Evolutionary conservation across 1,140 invertebrate species (phyloP).

Genomic region (Aphelenchoides besseyi): DNA sequence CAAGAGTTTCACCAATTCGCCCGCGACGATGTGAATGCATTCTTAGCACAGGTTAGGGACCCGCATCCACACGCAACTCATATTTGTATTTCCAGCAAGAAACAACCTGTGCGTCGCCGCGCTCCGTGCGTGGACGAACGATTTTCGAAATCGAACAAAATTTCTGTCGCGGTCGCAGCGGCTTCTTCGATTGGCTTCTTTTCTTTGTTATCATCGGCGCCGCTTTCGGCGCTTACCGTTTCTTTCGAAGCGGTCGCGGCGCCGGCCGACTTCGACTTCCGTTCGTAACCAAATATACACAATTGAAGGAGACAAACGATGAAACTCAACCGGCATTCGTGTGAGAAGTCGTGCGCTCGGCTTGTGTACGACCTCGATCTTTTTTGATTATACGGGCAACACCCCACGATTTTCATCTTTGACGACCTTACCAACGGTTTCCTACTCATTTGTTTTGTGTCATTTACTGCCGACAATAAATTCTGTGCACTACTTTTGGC

Average conservation of each 20-base stretch:
- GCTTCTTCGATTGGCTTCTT: slow-evolving; percentile 35
- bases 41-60: slow-evolving; percentile 33
- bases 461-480: too few species aligned
- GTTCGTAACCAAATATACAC: not conserved
- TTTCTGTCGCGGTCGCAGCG: slow-evolving; percentile 15
- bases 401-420: not conserved
- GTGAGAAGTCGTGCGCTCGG: too few species aligned
- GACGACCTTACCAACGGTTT: too few species aligned
- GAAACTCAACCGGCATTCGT: slow-evolving; percentile 25
- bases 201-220: slow-evolving; percentile 24
- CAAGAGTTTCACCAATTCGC: slow-evolving; percentile 41
- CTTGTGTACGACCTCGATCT: not conserved
- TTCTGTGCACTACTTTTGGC: too few species aligned
- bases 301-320: slow-evolving; percentile 8
- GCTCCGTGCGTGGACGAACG: slow-evolving; percentile 8
- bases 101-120: slow-evolving; percentile 34
- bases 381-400: not conserved
- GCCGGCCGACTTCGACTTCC: slow-evolving; percentile 5
- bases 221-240: slow-evolving; percentile 1
- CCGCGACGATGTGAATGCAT: slow-evolving; percentile 27
- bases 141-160: slow-evolving; percentile 32
- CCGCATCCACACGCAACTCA: not conserved
- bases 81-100: slow-evolving; percentile 25
- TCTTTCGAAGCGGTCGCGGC: slow-evolving; percentile 7
- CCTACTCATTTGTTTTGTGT: too few species aligned